These are phyloP conservation scores for Meiosimyza decipiens DNA, from an alignment of 2,888 invertebrate genomes.

Conservation along the genomic window DNA sequence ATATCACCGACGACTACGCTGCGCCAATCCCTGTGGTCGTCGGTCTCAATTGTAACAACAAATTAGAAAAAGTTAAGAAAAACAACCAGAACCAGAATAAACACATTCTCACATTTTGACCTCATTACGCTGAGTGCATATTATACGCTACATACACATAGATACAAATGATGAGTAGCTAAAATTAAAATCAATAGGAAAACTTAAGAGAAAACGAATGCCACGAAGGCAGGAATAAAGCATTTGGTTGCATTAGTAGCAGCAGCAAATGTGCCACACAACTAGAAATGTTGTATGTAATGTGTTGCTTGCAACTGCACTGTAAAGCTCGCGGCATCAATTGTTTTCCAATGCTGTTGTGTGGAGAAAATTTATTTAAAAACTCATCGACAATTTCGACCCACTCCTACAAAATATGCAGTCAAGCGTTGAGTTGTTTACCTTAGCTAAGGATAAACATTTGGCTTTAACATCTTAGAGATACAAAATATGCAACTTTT, in stretches of 20 bases:
- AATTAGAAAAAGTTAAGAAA: not conserved
- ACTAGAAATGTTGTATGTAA: too few species aligned
- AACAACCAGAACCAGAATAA: not conserved
- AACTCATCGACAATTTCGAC: too few species aligned
- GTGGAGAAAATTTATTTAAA: not conserved
- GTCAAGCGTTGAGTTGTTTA: not conserved
- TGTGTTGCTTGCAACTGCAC: too few species aligned
- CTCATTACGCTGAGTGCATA: conserved; percentile 11
- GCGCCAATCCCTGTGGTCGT: not conserved
- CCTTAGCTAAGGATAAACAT: not conserved
- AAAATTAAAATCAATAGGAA: conserved; percentile 11
- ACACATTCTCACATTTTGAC: conserved; percentile 20
- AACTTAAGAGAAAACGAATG: too few species aligned
- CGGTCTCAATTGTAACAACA: not conserved
- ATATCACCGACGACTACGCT: not conserved
- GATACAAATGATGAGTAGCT: not conserved
- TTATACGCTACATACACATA: not conserved
- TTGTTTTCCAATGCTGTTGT: not conserved
- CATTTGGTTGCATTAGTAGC: not conserved
- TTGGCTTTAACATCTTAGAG: not conserved
- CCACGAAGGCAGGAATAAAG: not conserved
- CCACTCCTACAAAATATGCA: not conserved
- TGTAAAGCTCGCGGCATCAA: not conserved
- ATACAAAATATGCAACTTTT: not conserved
- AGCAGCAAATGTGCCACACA: too few species aligned